phyloP scores from a whole-genome alignment of 2,888 invertebrate species.

The Dryobotodes eremita region DNA sequence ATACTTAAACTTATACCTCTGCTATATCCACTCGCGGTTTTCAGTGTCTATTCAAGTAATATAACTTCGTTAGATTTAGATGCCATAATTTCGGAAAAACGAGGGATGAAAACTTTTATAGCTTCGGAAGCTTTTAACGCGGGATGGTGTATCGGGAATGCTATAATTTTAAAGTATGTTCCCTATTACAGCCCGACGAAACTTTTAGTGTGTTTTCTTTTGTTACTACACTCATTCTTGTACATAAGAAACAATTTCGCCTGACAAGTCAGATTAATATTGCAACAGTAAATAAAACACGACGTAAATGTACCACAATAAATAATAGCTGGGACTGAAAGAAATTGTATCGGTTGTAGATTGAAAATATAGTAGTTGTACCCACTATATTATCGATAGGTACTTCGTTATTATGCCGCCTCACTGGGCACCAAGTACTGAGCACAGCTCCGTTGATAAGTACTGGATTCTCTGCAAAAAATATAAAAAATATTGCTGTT shows the following conservation, averaged over 20 bases:
- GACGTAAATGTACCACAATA: slow-evolving; percentile 27
- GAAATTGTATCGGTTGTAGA: slow-evolving; percentile 59
- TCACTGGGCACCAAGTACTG: slow-evolving; percentile 72
- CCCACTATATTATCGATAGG: slow-evolving; percentile 65
- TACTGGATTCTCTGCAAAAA: slow-evolving; percentile 71
- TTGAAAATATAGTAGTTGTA: slow-evolving; percentile 56
- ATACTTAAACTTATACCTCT: neutral
- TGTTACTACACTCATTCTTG: slow-evolving; percentile 39
- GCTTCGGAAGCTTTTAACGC: slow-evolving; percentile 68
- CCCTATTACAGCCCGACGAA: slow-evolving; percentile 37
- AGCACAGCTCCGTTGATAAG: slow-evolving; percentile 65
- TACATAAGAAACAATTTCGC: slow-evolving; percentile 42
- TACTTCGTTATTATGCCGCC: slow-evolving; percentile 73
- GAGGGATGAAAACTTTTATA: slow-evolving; percentile 66
- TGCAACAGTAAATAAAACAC: slow-evolving; percentile 35
- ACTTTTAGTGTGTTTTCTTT: slow-evolving; percentile 56
- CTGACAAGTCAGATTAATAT: slow-evolving; percentile 32
- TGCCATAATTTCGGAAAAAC: slow-evolving; percentile 66
- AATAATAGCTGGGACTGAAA: slow-evolving; percentile 51
- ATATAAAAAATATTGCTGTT: slow-evolving; percentile 67
- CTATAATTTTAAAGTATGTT: slow-evolving; percentile 66
- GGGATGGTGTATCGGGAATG: slow-evolving; percentile 64
- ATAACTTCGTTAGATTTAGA: slow-evolving; percentile 62
- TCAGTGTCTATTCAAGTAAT: slow-evolving; percentile 52
- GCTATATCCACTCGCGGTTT: slow-evolving; percentile 5